Base-by-base conservation (phyloP, 1,140 invertebrate species). In the Chelonus insularis region DNA sequence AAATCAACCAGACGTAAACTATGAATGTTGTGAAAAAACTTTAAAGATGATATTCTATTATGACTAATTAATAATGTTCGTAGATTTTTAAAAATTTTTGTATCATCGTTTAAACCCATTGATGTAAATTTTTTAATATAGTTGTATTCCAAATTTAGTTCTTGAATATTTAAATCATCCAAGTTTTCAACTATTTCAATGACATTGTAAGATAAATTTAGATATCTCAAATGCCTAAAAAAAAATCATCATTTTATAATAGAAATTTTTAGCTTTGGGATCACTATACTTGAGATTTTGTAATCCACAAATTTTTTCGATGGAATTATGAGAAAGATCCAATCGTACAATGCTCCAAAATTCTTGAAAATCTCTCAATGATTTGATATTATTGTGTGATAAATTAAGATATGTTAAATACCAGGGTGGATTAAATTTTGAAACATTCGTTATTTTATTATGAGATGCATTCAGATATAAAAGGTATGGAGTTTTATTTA, bases 291-390 rank as follows among this genome's bases (percentile, higher is more conserved):
- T 74, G 5, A 76, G 62, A 68, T 73, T 73, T 18, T 72, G 60
- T 5, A 75, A 39, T 12, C 69, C 72, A 32, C 41, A 47, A 23
- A 76, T 73, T 0, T 14, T 63, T 47, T 75, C 71, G 8, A 76
- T 71, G 6, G 45, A 54, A 39, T 76, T 76, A 23, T 76, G 68
- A 11, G 72, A 76, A 12, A 76, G 63, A 63, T 76, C 67, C n/a
- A 75, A 62, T 14, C 54, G 62, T 4, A 75, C 64, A 11, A 76
- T 76, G 54, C 73, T 76, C 74, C 72, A 76, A 48, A 74, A 76
- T 16, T 64, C 45, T 4, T 39, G 64, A 7, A 74, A 55, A 54
- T 72, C 67, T 4, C 41, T 39, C 36, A 76, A 73, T 7, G 65
- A 20, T 2, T 43, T 62, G 39, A 76, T 63, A 12, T 66, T 34